phyloP scores from a whole-genome alignment of 2,888 invertebrate genomes.

The Trypoxylon attenuatum region DNA sequence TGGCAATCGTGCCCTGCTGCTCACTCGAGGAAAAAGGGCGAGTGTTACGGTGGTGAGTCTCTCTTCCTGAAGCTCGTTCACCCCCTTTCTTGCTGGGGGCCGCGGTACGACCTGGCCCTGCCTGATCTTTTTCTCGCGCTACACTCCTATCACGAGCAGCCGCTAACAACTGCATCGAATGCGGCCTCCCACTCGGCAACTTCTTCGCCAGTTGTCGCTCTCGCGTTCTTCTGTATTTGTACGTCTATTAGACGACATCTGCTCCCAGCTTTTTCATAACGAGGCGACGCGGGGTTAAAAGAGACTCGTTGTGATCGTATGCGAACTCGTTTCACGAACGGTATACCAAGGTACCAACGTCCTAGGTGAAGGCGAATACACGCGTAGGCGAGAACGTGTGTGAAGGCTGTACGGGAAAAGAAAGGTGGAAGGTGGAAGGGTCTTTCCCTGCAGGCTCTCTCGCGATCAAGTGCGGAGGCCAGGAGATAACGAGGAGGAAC shows the following conservation, averaged over 20 bases:
- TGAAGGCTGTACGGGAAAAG: background rate
- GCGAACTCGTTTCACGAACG: constrained; percentile 4
- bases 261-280: constrained; percentile 50
- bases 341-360: background rate
- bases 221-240: constrained; percentile 23
- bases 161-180: constrained; percentile 66
- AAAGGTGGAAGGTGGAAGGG: background rate
- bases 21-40: background rate
- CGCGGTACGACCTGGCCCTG: constrained; percentile 47
- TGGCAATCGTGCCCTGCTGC: background rate
- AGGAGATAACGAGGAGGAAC: constrained; percentile 37
- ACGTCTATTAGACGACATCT: constrained; percentile 43
- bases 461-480: constrained; percentile 16
- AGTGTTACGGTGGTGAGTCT: constrained; percentile 1
- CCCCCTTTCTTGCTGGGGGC: constrained; percentile 1
- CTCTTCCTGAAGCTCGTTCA: too few species aligned
- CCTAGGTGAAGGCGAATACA: background rate
- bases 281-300: constrained; percentile 19
- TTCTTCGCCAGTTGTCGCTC: constrained; percentile 33
- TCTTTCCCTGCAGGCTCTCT: constrained; percentile 8
- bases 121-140: constrained; percentile 63
- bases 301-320: constrained; percentile 14
- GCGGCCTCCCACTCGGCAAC: constrained; percentile 49
- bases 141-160: constrained; percentile 60
- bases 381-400: background rate